phyloP scores from a whole-genome alignment of 2,888 invertebrate species.

The Trichacis sp. region DNA sequence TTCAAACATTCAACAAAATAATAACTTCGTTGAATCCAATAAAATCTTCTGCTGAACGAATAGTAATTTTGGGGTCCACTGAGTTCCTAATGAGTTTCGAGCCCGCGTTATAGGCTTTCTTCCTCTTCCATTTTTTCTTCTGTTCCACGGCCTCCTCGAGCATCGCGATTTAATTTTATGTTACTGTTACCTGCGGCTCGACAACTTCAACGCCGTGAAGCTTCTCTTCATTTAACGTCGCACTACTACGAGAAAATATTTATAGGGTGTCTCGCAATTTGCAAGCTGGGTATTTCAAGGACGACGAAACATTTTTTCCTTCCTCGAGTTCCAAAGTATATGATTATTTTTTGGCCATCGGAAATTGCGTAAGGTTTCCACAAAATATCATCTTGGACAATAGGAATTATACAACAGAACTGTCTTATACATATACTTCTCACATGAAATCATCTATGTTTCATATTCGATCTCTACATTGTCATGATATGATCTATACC shows the following conservation, averaged over 20 bases:
- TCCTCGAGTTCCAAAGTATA: neutral
- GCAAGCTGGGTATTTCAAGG: constrained; percentile 29
- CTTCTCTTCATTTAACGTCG: constrained; percentile 38
- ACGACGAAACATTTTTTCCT: neutral
- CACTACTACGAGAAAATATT: constrained; percentile 37
- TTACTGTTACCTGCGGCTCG: constrained; percentile 43
- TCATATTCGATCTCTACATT: no score
- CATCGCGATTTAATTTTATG: constrained; percentile 46
- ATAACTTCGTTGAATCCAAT: no score
- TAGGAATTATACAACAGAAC: no score
- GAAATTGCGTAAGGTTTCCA: no score
- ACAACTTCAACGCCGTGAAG: constrained; percentile 29
- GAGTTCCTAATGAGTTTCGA: constrained; percentile 43
- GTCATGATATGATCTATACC: no score
- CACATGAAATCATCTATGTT: no score
- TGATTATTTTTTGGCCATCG: no score
- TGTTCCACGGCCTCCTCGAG: constrained; percentile 10
- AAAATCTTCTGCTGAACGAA: no score
- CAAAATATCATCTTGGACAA: no score
- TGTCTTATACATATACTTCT: no score
- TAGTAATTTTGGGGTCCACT: constrained; percentile 54
- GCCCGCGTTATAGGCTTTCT: constrained; percentile 26
- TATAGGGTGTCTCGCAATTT: constrained; percentile 41
- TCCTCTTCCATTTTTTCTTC: constrained; percentile 3
- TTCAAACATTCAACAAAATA: no score